Conservation (phyloP, 2,113 vertebrate genomes). For the Tachysurus vachellii region DNA sequence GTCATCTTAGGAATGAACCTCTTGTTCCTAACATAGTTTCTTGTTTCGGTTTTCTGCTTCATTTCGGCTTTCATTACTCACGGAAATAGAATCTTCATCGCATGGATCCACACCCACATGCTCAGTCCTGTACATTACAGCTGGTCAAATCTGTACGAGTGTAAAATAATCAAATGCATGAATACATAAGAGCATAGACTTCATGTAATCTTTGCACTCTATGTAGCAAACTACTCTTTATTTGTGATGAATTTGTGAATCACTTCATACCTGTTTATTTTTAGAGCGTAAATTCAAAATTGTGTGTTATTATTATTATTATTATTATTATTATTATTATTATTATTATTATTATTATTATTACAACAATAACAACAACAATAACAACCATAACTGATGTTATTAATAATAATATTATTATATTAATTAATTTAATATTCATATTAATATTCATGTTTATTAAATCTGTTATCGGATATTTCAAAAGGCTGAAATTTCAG, state of each 20-base stretch:
- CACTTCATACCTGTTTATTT: neutral
- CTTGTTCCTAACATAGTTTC: neutral
- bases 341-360: too few species aligned
- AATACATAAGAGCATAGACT: neutral
- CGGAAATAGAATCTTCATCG: neutral
- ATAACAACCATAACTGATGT: neutral
- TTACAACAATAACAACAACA: too few species aligned
- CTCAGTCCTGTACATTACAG: neutral
- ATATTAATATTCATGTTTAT: neutral
- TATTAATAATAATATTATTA: neutral
- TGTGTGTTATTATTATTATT: too few species aligned
- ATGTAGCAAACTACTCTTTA: neutral
- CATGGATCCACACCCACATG: neutral
- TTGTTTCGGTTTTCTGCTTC: neutral
- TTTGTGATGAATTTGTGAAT: neutral
- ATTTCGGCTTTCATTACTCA: neutral
- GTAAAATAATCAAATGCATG: neutral
- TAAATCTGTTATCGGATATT: neutral
- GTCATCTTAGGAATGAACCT: too few species aligned
- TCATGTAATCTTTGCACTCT: neutral
- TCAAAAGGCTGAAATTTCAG: neutral
- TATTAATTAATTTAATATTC: neutral
- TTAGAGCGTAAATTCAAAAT: neutral
- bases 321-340: too few species aligned
- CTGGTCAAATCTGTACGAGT: neutral